phyloP scores from a whole-genome alignment of 2,797 vertebrate species.

The Xenentodon cancila region DNA sequence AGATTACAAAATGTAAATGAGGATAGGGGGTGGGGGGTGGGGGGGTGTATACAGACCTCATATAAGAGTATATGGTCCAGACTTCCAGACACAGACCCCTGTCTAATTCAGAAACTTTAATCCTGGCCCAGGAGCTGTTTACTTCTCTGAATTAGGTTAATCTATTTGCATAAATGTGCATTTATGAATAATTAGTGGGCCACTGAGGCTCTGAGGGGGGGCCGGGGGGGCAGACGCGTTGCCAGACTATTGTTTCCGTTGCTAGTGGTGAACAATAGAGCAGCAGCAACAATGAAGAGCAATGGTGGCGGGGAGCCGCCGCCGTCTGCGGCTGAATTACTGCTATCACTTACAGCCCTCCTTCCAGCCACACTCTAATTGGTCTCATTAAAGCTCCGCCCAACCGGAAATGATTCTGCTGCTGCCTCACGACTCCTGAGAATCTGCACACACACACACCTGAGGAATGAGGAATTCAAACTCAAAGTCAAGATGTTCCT shows the following conservation, averaged over 20 bases:
- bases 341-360: constrained; percentile 73
- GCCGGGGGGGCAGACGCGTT: constrained; percentile 54
- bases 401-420: neutral
- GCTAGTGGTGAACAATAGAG: constrained; percentile 72
- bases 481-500: too few species aligned
- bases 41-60: too few species aligned
- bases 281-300: constrained; percentile 72
- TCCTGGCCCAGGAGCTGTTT: constrained; percentile 78
- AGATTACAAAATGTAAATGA: constrained; percentile 71
- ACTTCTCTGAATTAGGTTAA: constrained; percentile 84
- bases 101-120: constrained; percentile 82
- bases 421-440: neutral
- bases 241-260: constrained; percentile 76
- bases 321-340: constrained; percentile 62
- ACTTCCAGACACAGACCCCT: constrained; percentile 69
- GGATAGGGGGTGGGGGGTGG: constrained; percentile 8
- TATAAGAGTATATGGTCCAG: constrained; percentile 61
- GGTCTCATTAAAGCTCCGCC: constrained; percentile 9
- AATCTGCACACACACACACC: neutral
- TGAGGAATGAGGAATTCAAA: too few species aligned
- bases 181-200: constrained; percentile 85
- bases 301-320: constrained; percentile 36
- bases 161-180: constrained; percentile 86
- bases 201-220: constrained; percentile 30
- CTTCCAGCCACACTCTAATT: constrained; percentile 21